These are phyloP conservation scores for Amblyteles armatorius DNA, from an alignment of 2,888 invertebrate species.

Conservation along the genomic window DNA sequence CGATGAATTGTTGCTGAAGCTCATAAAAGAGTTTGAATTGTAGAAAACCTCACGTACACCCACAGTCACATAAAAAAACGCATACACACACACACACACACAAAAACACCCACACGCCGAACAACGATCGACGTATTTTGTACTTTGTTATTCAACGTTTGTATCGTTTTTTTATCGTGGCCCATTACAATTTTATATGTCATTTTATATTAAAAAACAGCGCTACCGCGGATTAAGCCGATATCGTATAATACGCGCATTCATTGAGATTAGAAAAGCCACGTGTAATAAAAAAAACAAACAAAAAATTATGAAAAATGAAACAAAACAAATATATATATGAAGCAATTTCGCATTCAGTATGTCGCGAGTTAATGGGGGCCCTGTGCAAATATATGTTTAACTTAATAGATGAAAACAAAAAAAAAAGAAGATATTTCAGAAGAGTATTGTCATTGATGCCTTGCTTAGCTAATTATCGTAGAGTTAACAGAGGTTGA, in stretches of 20 bases:
- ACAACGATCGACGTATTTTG: constrained; percentile 80
- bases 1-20: constrained; percentile 46
- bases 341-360: constrained; percentile 39
- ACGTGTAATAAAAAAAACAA: constrained; percentile 39
- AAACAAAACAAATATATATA: constrained; percentile 41
- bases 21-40: constrained; percentile 34
- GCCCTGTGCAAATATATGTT: constrained; percentile 70
- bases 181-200: constrained; percentile 78
- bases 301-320: constrained; percentile 7
- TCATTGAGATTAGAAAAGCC: constrained; percentile 55
- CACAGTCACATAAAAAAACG: not conserved
- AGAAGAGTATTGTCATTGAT: constrained; percentile 77
- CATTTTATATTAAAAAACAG: constrained; percentile 73
- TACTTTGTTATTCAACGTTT: constrained; percentile 74
- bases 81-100: not conserved
- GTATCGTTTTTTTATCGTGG: constrained; percentile 71
- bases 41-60: constrained; percentile 29
- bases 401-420: constrained; percentile 53
- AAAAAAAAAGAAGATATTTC: constrained; percentile 65
- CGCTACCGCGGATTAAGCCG: constrained; percentile 53
- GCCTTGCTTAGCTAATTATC: constrained; percentile 79
- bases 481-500: constrained; percentile 69
- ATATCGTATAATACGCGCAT: constrained; percentile 57
- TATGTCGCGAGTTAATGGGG: constrained; percentile 69
- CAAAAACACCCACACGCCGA: constrained; percentile 46